phyloP scores from a whole-genome alignment of 2,888 invertebrate species.

The Pseudanteris insignis region DNA sequence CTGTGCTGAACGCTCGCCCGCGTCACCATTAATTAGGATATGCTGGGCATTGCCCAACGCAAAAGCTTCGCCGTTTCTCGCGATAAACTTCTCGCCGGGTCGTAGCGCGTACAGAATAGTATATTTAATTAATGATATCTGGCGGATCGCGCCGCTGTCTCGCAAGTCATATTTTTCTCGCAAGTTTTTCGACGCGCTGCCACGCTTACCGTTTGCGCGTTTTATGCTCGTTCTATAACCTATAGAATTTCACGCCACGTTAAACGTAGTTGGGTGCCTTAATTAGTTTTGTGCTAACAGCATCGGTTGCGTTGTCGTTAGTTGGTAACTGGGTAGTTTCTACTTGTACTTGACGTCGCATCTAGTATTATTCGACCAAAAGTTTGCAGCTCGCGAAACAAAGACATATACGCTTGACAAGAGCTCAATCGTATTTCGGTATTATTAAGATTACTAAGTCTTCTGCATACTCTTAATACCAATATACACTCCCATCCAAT shows the following conservation, averaged over 20 bases:
- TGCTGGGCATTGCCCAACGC: slow-evolving; percentile 20
- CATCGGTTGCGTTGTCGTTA: slow-evolving; percentile 48
- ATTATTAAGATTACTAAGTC: slow-evolving; percentile 42
- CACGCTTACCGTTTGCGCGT: slow-evolving; percentile 40
- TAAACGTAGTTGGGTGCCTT: slow-evolving; percentile 54
- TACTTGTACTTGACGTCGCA: slow-evolving; percentile 47
- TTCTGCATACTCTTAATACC: slow-evolving; percentile 28
- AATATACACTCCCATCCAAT: not conserved
- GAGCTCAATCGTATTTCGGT: slow-evolving; percentile 44
- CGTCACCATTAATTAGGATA: slow-evolving; percentile 44
- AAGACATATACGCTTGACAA: slow-evolving; percentile 45
- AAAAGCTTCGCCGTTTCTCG: slow-evolving; percentile 19
- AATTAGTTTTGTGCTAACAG: slow-evolving; percentile 57
- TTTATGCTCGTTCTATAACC: slow-evolving; percentile 48
- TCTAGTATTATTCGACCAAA: slow-evolving; percentile 45
- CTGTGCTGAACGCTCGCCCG: slow-evolving; percentile 1
- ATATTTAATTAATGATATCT: slow-evolving; percentile 54
- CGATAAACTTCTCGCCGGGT: slow-evolving; percentile 43
- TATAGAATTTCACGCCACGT: slow-evolving; percentile 51
- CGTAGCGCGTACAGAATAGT: slow-evolving; percentile 46
- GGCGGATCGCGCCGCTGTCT: slow-evolving; percentile 46
- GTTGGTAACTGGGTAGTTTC: slow-evolving; percentile 55
- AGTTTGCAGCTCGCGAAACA: slow-evolving; percentile 44
- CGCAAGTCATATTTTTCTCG: slow-evolving; percentile 18
- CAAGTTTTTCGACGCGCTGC: slow-evolving; percentile 41